A percentile compares a stretch with the other conserved stretches of the same genome.
phyloP scores from a whole-genome alignment of 2,797 vertebrate genomes.

The Fundulus diaphanus region DNA sequence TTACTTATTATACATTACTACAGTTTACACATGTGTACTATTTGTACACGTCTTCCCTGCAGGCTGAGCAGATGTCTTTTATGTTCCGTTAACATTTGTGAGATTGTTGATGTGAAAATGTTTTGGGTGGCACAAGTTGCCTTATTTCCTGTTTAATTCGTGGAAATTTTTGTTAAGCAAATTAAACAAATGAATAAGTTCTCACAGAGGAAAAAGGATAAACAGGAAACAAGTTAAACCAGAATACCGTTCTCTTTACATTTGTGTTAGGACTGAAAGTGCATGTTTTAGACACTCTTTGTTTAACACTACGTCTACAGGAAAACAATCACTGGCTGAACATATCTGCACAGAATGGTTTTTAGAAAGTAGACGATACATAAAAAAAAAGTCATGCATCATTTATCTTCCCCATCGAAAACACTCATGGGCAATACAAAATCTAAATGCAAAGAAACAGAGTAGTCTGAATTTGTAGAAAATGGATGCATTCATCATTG shows the following conservation, averaged over 20 bases:
- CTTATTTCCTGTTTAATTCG: not conserved
- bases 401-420: not conserved
- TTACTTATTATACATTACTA: not conserved
- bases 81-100: not conserved
- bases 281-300: not conserved
- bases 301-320: not conserved
- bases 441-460: not conserved
- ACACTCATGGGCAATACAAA: not conserved
- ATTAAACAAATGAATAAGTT: slow-evolving; percentile 23
- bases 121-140: not conserved
- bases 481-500: not conserved
- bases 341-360: not conserved
- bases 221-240: not conserved
- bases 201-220: not conserved
- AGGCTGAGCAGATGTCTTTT: not conserved
- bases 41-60: not conserved
- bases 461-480: not conserved
- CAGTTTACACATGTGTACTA: not conserved
- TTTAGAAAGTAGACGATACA: not conserved
- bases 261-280: not conserved
- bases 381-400: not conserved
- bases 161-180: slow-evolving; percentile 33
- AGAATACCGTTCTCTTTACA: not conserved
- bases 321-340: not conserved
- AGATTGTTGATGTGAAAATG: not conserved